Evolutionary conservation across 1,140 invertebrate species (phyloP), one percentile per base, ranked within the genome.

Genomic region (Neuroterus valhalla): DNA sequence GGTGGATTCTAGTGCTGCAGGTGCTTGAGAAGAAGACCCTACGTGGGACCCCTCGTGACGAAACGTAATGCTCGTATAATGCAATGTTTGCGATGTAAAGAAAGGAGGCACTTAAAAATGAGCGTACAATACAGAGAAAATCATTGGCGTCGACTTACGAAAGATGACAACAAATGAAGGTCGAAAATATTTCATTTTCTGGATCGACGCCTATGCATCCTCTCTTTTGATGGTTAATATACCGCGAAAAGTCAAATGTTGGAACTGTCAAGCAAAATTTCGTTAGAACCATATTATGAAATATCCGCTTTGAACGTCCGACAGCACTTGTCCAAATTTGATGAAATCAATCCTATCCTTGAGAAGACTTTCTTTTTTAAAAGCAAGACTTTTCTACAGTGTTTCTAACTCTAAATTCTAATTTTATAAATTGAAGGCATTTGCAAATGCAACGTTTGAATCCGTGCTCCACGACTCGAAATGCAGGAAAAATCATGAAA

Each of bases 381-480:
- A 55, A 55, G 23, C 14, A 23, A 19, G 23, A n/a, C 14, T 31
- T 38, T 62, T n/a, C 1, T n/a, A 62, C n/a, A 26, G 21, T 14
- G 31, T 62, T 62, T 62, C 55, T 62, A 62, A 62, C 14, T 38
- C 0, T 38, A 8, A 38, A 8, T 38, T 38, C 0, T 38, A 38
- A 8, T 5, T 38, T 38, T 38, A 38, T 38, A 62, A 62, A 62
- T 62, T 38, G 12, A 62, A 62, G 26, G 55, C 23, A 62, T 62
- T 62, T 62, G 31, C 42, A 70, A 42, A 70, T 45, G 42, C 68
- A 70, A 23, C 31, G 26, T 70, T 70, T 70, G 23, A 48, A 6
- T 31, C 19, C 6, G 26, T 70, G 42, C 11, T 70, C 48, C 19
- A 70, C 12, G 68, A 23, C 44, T 48, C 38, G 21, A 44, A 31